These are phyloP conservation scores for Ceryle rudis DNA, from an alignment of 2,797 vertebrate genomes.

Conservation along the genomic window DNA sequence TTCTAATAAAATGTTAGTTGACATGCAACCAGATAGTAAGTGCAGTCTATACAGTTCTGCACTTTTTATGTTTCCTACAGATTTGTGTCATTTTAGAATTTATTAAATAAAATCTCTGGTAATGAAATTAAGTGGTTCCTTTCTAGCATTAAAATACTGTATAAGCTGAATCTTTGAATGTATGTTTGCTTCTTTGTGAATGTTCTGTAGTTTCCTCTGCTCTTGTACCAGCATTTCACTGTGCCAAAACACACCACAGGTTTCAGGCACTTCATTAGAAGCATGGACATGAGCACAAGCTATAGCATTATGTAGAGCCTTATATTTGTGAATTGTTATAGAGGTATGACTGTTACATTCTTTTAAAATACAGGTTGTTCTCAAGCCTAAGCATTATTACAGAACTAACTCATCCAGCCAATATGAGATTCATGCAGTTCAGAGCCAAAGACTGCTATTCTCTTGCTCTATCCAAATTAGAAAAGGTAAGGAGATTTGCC, in stretches of 20 bases:
- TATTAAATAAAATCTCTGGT: not conserved
- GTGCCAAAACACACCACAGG: not conserved
- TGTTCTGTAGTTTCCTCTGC: not conserved
- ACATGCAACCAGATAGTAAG: not conserved
- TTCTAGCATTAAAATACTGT: not conserved
- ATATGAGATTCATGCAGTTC: constrained; percentile 99
- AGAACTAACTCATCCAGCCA: constrained; percentile 96
- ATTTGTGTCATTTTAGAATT: not conserved
- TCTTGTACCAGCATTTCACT: not conserved
- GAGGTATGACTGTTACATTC: constrained; percentile 27
- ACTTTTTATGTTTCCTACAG: not conserved
- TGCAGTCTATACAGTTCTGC: not conserved
- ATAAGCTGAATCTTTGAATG: not conserved
- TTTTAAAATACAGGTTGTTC: constrained; percentile 86
- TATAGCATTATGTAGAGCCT: not conserved
- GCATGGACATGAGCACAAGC: not conserved
- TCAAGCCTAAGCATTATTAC: constrained; percentile 98
- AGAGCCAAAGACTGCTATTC: constrained; percentile 99
- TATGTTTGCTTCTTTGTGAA: not conserved
- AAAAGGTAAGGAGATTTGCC: constrained; percentile 86
- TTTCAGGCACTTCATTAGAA: constrained; percentile 11
- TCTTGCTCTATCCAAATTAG: constrained; percentile 93
- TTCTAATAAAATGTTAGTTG: not conserved
- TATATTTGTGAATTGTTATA: not conserved
- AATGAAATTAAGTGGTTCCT: not conserved